These are phyloP conservation scores for Columbina picui DNA, from an alignment of 2,113 vertebrate genomes.

Conservation along the genomic window DNA sequence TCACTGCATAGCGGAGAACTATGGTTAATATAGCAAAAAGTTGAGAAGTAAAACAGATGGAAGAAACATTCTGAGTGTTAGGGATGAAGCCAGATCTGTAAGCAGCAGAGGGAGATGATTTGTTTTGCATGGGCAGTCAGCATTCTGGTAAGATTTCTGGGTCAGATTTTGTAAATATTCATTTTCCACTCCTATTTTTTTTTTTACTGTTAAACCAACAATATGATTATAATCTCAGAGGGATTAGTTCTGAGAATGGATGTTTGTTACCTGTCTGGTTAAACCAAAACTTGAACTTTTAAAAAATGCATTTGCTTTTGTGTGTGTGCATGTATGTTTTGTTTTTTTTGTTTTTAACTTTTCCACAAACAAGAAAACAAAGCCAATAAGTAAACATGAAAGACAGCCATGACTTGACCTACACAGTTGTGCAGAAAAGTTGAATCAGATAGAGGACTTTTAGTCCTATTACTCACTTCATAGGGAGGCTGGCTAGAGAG, in stretches of 20 bases:
- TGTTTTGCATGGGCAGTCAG: not conserved
- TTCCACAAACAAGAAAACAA: not conserved
- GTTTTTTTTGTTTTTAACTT: not conserved
- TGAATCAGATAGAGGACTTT: not conserved
- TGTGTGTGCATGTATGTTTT: too few species aligned
- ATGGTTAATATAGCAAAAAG: constrained; percentile 30
- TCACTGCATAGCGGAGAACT: not conserved
- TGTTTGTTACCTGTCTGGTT: not conserved
- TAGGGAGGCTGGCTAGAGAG: not conserved
- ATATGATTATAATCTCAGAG: not conserved
- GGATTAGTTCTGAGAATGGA: not conserved
- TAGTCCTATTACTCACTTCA: not conserved
- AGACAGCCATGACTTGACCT: not conserved
- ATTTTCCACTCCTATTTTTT: not conserved
- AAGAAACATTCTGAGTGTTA: not conserved
- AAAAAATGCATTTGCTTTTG: not conserved
- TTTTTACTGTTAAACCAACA: not conserved
- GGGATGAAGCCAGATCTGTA: not conserved
- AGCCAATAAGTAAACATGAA: not conserved
- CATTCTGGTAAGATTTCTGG: not conserved
- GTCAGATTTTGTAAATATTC: not conserved
- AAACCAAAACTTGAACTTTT: not conserved
- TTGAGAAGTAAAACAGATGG: constrained; percentile 44
- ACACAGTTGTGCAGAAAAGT: not conserved
- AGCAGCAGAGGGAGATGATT: not conserved